Evolutionary conservation across 2,113 vertebrate species (phyloP).

Genomic region (Cyanocitta stelleri): DNA sequence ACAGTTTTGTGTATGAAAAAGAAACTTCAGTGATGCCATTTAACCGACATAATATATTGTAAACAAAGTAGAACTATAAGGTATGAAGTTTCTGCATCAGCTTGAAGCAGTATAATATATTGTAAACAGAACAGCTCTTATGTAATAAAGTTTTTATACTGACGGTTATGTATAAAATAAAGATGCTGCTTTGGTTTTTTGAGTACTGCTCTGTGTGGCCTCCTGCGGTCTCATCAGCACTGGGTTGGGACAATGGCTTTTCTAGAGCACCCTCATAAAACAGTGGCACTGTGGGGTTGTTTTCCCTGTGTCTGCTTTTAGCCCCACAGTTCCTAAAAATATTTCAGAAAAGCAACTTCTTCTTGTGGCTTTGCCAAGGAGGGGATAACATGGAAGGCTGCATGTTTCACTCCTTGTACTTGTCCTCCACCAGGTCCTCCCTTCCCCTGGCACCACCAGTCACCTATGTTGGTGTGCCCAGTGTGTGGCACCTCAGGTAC

Average conservation of each 20-base stretch:
- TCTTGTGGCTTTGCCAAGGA: not conserved
- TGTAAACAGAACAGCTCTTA: slow-evolving; percentile 72
- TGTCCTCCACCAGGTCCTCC: not conserved
- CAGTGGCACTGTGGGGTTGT: not conserved
- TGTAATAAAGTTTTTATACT: slow-evolving; percentile 75
- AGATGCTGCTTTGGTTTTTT: slow-evolving; percentile 70
- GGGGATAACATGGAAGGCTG: rapidly evolving
- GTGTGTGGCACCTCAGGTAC: rapidly evolving
- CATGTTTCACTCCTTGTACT: not conserved
- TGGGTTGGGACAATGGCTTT: rapidly evolving
- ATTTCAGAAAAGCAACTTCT: not conserved
- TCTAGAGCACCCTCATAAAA: not conserved
- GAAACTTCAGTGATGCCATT: slow-evolving; percentile 49
- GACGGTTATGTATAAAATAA: slow-evolving; percentile 73
- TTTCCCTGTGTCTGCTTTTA: not conserved
- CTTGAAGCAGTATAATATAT: slow-evolving; percentile 80
- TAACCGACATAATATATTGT: slow-evolving; percentile 70
- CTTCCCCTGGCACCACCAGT: rapidly evolving
- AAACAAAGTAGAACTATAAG: slow-evolving; percentile 66
- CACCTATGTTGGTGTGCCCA: not conserved
- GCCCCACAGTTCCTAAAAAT: not conserved
- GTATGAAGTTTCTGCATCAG: slow-evolving; percentile 66
- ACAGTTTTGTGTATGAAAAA: slow-evolving; percentile 44
- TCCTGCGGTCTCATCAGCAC: rapidly evolving
- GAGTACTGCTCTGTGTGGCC: not conserved